These are phyloP conservation scores for Parauchenoglanis punctatus DNA, from an alignment of 2,797 vertebrate species.

Conservation along the genomic window DNA sequence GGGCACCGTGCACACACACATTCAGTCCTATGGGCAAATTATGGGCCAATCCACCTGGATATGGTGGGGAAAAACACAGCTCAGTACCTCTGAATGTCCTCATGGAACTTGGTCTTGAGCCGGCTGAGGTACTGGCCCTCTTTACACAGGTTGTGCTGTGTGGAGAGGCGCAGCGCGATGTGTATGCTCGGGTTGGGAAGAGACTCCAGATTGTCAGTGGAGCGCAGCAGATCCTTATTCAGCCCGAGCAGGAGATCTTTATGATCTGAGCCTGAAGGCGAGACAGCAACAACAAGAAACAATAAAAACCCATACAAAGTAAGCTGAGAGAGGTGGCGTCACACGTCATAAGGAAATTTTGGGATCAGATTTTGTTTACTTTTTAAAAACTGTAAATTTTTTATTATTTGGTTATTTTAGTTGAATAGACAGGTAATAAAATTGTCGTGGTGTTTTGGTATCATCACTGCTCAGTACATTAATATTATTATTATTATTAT, in stretches of 20 bases:
- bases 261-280: conserved; percentile 54
- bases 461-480: neutral
- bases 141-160: conserved; percentile 69
- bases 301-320: neutral
- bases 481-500: neutral
- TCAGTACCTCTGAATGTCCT: conserved; percentile 75
- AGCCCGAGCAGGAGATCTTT: conserved; percentile 68
- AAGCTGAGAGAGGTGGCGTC: neutral
- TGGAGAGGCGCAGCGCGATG: conserved; percentile 86
- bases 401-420: neutral
- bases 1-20: neutral
- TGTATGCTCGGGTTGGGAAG: conserved; percentile 86
- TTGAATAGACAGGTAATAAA: neutral
- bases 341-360: neutral
- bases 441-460: neutral
- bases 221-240: conserved; percentile 78
- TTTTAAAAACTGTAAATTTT: neutral
- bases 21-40: neutral
- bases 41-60: neutral
- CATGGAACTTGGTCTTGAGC: conserved; percentile 75
- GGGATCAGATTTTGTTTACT: neutral
- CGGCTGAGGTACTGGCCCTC: conserved; percentile 77
- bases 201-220: conserved; percentile 60
- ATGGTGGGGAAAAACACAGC: neutral
- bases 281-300: neutral